Conservation (phyloP, 1,140 invertebrate species). For the Drosophila murphyi region DNA sequence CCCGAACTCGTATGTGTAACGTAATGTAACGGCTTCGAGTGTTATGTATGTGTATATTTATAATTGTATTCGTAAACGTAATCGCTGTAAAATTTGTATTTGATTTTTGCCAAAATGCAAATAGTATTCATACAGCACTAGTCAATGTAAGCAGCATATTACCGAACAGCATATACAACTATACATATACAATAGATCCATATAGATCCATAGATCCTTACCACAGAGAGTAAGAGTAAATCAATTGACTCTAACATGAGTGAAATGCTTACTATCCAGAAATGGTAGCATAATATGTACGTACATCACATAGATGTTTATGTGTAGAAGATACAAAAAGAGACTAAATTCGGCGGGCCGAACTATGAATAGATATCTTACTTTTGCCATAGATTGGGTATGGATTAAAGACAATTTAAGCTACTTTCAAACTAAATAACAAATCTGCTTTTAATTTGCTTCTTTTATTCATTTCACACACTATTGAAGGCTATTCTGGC, state of each 20-base stretch:
- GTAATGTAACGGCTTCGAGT: slow-evolving; percentile 48
- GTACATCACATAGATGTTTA: not conserved
- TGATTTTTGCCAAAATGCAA: slow-evolving; percentile 24
- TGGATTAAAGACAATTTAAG: not conserved
- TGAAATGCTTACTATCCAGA: not conserved
- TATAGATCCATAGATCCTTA: slow-evolving; percentile 4
- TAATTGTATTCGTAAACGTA: slow-evolving; percentile 28
- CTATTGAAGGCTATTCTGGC: not conserved
- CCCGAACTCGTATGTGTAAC: slow-evolving; percentile 37
- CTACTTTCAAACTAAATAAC: no score
- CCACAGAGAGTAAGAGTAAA: slow-evolving; percentile 3
- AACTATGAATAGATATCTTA: slow-evolving; percentile 7
- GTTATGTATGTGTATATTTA: slow-evolving; percentile 30
- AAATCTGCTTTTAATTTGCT: no score
- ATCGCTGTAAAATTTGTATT: slow-evolving; percentile 29
- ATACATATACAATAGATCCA: slow-evolving; percentile 26
- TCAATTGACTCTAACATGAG: slow-evolving; percentile 8
- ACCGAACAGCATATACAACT: slow-evolving; percentile 21
- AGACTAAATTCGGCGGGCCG: slow-evolving; percentile 16
- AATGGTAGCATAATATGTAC: slow-evolving; percentile 2
- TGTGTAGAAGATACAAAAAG: not conserved
- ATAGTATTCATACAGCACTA: slow-evolving; percentile 19
- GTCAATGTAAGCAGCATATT: slow-evolving; percentile 33
- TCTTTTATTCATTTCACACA: no score
- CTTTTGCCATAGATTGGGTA: not conserved